Base-by-base conservation (phyloP, 2,797 vertebrate species). In the Urophycis tenuis region DNA sequence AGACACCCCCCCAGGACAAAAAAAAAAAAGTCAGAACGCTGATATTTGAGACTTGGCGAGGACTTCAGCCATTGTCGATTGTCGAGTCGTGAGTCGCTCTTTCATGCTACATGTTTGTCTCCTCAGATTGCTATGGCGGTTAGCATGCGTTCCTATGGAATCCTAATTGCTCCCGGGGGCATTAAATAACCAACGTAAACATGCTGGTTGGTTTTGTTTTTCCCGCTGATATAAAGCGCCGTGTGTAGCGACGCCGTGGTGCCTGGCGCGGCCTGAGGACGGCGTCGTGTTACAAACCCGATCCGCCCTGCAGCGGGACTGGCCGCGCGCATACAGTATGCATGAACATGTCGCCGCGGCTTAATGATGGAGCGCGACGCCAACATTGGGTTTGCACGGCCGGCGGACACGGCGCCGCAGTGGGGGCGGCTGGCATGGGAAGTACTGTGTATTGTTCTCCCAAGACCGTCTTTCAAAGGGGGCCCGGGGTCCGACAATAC, bases 391-490 rank as follows among this genome's bases (percentile, higher is more conserved):
- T 60, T 60, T 12, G 60, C 29, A 67, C 60, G 60, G n/a, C n/a
- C n/a, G n/a, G n/a, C n/a, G n/a, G n/a, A n/a, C n/a, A n/a, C n/a
- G n/a, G n/a, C n/a, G n/a, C n/a, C 53, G 53, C 22, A 25, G 25
- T 25, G 22, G 53, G 60, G 29, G 39, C 8, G 60, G 25, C n/a
- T 29, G 60, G 60, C 25, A 67, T 67, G 60, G 60, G 60, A 25
- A 67, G 60, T 67, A 67, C 60, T 67, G 60, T 67, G n/a, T 8
- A 67, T 67, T 67, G 60, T 67, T 67, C 60, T 67, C n/a, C n/a
- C n/a, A 29, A 67, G 60, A n/a, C 25, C 53, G 53, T 22, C 53
- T 25, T 60, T 60, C 22, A 25, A 60, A 25, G 22, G 22, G 22
- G 19, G n/a, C n/a, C n/a, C n/a, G 71, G 29, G 60, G 60, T 29